Base-by-base conservation (phyloP, 2,797 vertebrate species). In the Benthosema pterotum region DNA sequence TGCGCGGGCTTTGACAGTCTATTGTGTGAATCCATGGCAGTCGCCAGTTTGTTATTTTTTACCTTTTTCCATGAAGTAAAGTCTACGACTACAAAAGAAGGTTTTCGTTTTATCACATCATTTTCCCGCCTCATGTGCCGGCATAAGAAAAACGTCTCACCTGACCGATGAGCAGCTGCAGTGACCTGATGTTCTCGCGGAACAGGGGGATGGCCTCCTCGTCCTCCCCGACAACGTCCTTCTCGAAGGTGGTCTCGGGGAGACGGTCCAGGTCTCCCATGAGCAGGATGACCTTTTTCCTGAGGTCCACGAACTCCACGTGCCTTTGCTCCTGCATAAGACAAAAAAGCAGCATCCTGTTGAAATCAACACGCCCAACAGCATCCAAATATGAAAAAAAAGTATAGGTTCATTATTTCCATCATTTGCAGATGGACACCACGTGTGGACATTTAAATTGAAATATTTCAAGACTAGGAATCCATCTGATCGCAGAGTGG, bases 221-320 rank as follows among this genome's bases (percentile, higher is more conserved):
- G 0, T 95, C 94, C 67, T 97, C 95, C 2, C 91, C 95, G n/a
- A 95, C 89, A 0, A 96, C 91, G 0, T 98, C 96, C 62, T 83
- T 92, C 83, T 98, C 96, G 0, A 99, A 98, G 84, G 94, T 97
- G 0, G 92, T 95, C 69, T 97, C 94, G 0, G 97, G 97, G 19
- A 88, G 60, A 14, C 92, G 94, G 13, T 98, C 96, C 81, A 99
- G 75, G 52, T 97, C 93, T 2, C 91, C 94, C 96, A 98, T 97
- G 56, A 91, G 85, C 11, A 93, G 52, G 45, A 96, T 83, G 47
- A 99, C 96, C 68, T 94, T 89, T 64, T 66, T 91, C 79, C 95
- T 97, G 3, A 90, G 75, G 55, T 55, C 87, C 12, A 88, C 83
- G 79, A 99, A 99, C 72, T 94, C 93, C 0, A 83, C 72, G 1